phyloP scores from a whole-genome alignment of 2,797 vertebrate genomes.

The Muscicapa striata region DNA sequence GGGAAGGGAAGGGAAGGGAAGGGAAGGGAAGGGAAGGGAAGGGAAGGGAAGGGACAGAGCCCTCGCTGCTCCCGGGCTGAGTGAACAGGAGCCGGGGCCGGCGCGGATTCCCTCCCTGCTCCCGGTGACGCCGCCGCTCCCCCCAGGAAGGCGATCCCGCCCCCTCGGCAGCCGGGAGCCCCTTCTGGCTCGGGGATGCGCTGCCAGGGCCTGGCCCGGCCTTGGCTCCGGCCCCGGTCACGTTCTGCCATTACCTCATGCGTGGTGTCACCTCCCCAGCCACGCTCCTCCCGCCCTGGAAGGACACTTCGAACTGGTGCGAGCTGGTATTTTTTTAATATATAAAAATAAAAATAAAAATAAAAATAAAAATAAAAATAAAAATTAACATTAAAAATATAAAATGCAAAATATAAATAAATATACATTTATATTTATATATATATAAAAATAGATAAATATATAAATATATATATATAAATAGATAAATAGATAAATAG shows the following conservation, averaged over 20 bases:
- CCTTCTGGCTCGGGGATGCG: background rate
- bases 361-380: too few relatives aligned
- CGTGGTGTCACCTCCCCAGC: background rate
- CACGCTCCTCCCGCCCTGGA: background rate
- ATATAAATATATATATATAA: too few relatives aligned
- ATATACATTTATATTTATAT: too few relatives aligned
- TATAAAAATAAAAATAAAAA: fast-evolving
- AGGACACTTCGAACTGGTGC: fast-evolving
- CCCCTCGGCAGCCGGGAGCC: background rate
- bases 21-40: too few relatives aligned
- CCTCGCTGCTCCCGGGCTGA: fast-evolving
- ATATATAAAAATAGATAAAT: too few relatives aligned
- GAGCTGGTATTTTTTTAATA: fast-evolving
- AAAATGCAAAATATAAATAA: too few relatives aligned
- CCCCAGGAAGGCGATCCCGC: slow-evolving; percentile 29
- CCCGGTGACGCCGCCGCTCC: background rate
- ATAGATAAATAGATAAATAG: too few relatives aligned
- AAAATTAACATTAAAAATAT: too few relatives aligned
- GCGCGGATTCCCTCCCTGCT: background rate
- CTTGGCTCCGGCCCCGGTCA: background rate
- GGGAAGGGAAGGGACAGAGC: too few relatives aligned
- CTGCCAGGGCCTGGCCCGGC: background rate
- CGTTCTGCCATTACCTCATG: slow-evolving; percentile 32
- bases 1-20: too few relatives aligned
- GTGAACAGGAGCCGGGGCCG: fast-evolving